phyloP scores from a whole-genome alignment of 1,140 invertebrate genomes.

The Sesamia nonagrioides region DNA sequence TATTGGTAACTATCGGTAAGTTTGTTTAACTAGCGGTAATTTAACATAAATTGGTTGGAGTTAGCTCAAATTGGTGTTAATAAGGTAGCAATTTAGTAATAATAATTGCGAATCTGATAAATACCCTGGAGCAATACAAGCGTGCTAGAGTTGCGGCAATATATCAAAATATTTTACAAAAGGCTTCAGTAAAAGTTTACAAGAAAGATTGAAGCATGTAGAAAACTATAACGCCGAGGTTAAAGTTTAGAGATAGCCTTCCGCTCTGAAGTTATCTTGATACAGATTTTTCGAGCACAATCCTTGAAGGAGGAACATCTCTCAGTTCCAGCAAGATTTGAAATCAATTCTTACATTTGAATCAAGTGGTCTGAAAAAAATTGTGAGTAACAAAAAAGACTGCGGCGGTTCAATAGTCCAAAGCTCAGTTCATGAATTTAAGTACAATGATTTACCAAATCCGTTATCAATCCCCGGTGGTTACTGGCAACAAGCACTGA shows the following conservation, averaged over 20 bases:
- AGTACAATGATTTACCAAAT: not conserved
- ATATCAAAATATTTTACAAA: slow-evolving; percentile 7
- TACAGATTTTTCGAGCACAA: slow-evolving; percentile 23
- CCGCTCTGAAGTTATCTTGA: slow-evolving; percentile 19
- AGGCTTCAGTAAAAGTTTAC: not conserved
- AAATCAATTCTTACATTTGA: no score
- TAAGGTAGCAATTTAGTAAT: not conserved
- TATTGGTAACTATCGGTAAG: slow-evolving; percentile 46
- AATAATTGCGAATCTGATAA: not conserved
- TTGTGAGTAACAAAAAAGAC: no score
- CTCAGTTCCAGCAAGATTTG: not conserved
- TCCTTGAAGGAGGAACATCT: not conserved
- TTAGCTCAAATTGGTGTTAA: not conserved
- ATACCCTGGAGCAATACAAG: not conserved
- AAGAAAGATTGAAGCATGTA: slow-evolving; percentile 28
- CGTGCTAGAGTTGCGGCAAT: not conserved
- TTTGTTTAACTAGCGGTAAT: slow-evolving; percentile 43
- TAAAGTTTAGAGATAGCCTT: slow-evolving; percentile 21
- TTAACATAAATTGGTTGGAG: not conserved
- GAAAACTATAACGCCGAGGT: slow-evolving; percentile 14
- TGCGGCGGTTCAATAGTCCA: no score
- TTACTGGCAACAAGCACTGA: not conserved
- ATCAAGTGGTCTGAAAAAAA: no score
- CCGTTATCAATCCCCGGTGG: not conserved
- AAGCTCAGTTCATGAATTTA: no score